Percentiles rank a stretch among this genome's conserved stretches.
phyloP scores from a whole-genome alignment of 2,797 vertebrate genomes.

The Mareca penelope region DNA sequence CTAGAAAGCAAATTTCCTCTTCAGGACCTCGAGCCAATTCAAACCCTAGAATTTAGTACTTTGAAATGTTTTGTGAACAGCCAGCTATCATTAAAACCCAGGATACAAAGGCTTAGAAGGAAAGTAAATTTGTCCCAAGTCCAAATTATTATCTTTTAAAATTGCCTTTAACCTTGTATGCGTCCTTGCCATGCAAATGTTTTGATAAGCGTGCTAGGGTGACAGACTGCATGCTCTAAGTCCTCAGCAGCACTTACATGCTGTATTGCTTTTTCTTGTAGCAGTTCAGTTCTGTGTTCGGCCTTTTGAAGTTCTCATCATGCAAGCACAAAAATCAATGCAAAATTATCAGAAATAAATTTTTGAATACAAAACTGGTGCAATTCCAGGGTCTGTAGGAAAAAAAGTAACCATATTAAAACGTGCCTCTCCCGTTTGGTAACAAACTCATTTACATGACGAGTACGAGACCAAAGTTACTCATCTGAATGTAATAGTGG shows the following conservation, averaged over 20 bases:
- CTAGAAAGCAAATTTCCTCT: neutral
- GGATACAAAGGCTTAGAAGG: neutral
- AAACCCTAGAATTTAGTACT: neutral
- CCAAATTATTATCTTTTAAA: neutral
- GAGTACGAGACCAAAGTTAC: neutral
- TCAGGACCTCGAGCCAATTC: neutral
- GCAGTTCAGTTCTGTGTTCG: neutral
- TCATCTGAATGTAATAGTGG: neutral
- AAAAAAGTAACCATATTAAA: neutral
- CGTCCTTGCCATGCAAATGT: neutral
- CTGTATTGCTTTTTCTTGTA: rapidly evolving
- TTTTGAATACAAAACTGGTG: neutral
- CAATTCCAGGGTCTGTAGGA: neutral
- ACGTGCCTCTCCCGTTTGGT: rapidly evolving
- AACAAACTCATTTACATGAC: neutral
- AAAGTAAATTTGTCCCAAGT: neutral
- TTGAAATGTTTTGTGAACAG: neutral
- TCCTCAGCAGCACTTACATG: neutral
- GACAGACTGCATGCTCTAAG: rapidly evolving
- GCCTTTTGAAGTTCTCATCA: neutral
- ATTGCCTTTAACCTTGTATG: neutral
- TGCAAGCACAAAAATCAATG: neutral
- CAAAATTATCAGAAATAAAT: neutral
- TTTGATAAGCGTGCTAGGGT: rapidly evolving
- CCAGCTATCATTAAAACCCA: neutral